Evolutionary conservation across 2,888 invertebrate species (phyloP), one percentile per base, ranked within the genome.

Genomic region (Diabrotica balteata): DNA sequence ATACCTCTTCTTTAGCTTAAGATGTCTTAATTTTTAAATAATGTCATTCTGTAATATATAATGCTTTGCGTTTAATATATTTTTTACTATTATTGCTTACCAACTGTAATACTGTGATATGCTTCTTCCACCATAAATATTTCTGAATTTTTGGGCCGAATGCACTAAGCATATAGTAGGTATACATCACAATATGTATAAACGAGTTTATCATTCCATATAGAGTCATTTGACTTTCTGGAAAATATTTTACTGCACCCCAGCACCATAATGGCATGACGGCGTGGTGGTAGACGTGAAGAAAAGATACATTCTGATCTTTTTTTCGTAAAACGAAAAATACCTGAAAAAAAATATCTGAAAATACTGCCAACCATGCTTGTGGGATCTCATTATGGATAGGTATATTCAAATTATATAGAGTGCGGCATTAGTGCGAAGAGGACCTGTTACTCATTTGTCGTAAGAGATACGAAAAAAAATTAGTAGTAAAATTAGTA

Each of bases 71-170:
- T 32, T 32, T 32, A 32, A 32, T 32, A 32, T 32, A 32, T 5
- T 32, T 51, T 17, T 22, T 54, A 32, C 1, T 7, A 32, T 7
- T 7, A 7, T 7, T 60, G 52, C 61, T 42, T 22, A 61, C 61
- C 61, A 61, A 51, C 52, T 61, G 61, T 8, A 44, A 4, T 9
- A 32, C 8, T 7, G 61, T 61, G n/a, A 61, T 46, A 46, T 61
- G 45, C 45, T 61, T 61, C 45, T 61, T 61, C 61, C 61, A 61
- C 61, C 61, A 61, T 9, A 61, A 22, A 45, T 52, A 61, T 46
- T 46, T 52, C 22, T 22, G n/a, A 8, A 52, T 10, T 53, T 9
- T 7, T 9, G 61, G 61, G 6, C 61, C 61, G 17, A 61, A 9
- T 7, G 45, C 17, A 11, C 52, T 61, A 10, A 53, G 45, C 52